phyloP scores from a whole-genome alignment of 2,797 vertebrate genomes.

The Heteromormyrus szaboi region DNA sequence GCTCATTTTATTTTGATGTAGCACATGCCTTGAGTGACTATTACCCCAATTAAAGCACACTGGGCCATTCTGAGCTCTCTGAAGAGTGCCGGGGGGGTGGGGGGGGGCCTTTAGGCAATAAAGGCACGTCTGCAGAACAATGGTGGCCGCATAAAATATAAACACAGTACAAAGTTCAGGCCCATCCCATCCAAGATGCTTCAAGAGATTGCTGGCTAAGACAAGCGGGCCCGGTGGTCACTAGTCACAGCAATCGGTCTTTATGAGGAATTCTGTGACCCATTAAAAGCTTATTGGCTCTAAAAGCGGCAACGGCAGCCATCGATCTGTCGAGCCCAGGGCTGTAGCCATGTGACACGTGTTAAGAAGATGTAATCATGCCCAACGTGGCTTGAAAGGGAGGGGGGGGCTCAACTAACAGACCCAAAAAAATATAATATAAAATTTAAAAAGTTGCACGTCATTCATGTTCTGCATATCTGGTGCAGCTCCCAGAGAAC shows the following conservation, averaged over 20 bases:
- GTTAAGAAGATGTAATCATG: not conserved
- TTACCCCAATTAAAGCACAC: constrained; percentile 15
- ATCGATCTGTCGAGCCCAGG: not conserved
- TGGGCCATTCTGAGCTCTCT: not conserved
- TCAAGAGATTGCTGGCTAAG: not conserved
- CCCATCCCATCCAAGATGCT: not conserved
- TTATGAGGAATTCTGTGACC: not conserved
- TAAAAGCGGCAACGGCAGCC: not conserved
- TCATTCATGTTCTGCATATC: not conserved
- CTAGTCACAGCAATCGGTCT: not conserved
- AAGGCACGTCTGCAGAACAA: not conserved
- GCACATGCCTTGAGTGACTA: not conserved
- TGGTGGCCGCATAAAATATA: not conserved
- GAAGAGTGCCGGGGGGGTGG: not conserved
- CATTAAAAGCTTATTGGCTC: not conserved
- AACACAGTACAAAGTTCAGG: not conserved
- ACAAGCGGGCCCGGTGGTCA: not conserved
- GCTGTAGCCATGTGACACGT: not conserved
- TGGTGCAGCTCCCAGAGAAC: not conserved
- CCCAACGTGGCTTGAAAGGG: not conserved
- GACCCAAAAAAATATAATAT: not conserved
- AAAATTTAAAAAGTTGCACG: not conserved
- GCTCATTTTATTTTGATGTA: constrained; percentile 21
- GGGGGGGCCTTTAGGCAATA: not conserved
- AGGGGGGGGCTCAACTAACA: not conserved